These are phyloP conservation scores for Grapholita molesta DNA, from an alignment of 1,140 invertebrate species.

Conservation along the genomic window DNA sequence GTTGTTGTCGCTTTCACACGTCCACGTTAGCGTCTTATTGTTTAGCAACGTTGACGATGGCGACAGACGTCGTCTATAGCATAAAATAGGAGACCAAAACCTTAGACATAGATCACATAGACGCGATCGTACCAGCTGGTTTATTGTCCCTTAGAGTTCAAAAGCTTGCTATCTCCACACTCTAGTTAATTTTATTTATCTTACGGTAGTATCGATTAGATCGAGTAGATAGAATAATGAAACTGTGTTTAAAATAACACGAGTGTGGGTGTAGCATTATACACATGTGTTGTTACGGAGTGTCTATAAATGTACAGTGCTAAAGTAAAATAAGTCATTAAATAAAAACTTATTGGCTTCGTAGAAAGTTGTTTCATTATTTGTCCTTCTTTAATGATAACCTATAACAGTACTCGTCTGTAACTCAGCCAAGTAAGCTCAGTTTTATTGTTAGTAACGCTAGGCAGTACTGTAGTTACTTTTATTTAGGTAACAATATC, in stretches of 20 bases:
- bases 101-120: too few species aligned
- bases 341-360: conserved; percentile 13
- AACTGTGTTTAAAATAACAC: background rate
- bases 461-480: too few species aligned
- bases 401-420: too few species aligned
- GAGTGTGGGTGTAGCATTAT: background rate
- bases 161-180: background rate
- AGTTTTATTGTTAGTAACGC: too few species aligned
- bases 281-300: conserved; percentile 5
- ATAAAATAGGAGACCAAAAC: too few species aligned
- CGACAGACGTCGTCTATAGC: too few species aligned
- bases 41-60: too few species aligned
- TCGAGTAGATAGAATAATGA: background rate
- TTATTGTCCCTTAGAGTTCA: background rate
- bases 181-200: background rate
- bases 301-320: conserved; percentile 32
- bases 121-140: background rate
- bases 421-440: too few species aligned
- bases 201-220: background rate
- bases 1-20: too few species aligned
- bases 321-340: conserved; percentile 20
- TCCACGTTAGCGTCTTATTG: too few species aligned
- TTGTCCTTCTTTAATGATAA: background rate
- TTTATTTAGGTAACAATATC: too few species aligned
- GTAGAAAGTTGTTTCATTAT: conserved; percentile 5